Percentiles rank a stretch among this genome's conserved stretches.
These are phyloP conservation scores for Dilophus febrilis DNA, from an alignment of 2,888 invertebrate species.

Conservation along the genomic window DNA sequence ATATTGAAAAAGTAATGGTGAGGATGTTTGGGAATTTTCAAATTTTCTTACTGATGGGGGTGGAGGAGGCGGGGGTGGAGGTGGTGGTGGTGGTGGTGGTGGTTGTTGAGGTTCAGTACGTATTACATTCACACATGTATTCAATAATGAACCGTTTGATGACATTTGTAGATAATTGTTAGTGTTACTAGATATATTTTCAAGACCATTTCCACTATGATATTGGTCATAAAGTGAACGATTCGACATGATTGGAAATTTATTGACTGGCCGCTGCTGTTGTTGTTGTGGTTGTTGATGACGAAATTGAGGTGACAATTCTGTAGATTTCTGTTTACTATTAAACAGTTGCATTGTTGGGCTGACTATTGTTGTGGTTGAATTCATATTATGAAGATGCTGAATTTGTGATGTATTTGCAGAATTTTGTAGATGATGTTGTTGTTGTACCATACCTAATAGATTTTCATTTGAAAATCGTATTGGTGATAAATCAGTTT, in stretches of 20 bases:
- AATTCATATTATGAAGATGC: too few relatives aligned
- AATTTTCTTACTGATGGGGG: conserved; percentile 14
- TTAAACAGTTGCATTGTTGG: neutral
- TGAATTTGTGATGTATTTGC: neutral
- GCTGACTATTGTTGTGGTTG: neutral
- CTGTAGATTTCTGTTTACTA: neutral
- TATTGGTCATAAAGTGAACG: conserved; percentile 2
- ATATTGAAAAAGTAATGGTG: neutral
- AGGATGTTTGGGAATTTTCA: too few relatives aligned
- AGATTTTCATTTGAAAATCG: too few relatives aligned
- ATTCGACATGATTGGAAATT: too few relatives aligned
- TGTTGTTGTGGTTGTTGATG: conserved; percentile 1
- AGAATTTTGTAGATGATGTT: neutral
- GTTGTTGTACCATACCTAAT: too few relatives aligned
- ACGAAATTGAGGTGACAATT: neutral
- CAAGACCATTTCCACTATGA: neutral
- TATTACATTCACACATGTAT: neutral
- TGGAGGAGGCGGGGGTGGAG: conserved; percentile 3
- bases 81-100: conserved; percentile 1
- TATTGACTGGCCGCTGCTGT: conserved; percentile 1
- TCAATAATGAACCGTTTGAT: too few relatives aligned
- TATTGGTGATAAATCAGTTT: too few relatives aligned
- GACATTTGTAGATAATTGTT: neutral
- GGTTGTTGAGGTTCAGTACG: neutral
- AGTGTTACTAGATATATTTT: conserved; percentile 2